Conservation (phyloP, 2,888 invertebrate species). For the Folsomia candida region DNA sequence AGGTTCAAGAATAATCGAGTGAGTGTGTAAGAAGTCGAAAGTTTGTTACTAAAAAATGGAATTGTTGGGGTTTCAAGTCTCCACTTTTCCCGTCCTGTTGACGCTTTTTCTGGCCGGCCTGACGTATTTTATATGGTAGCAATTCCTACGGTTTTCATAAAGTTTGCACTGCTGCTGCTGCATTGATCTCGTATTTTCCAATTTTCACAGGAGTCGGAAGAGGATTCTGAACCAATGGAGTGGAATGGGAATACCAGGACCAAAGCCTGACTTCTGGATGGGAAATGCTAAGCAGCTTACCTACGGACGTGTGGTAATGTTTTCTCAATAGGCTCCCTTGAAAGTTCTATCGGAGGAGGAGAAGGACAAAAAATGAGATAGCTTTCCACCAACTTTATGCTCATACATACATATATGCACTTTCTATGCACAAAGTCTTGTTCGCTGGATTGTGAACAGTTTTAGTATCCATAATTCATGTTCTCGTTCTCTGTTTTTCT, state of each 20-base stretch:
- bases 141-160: too few relatives aligned
- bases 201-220: constrained; percentile 43
- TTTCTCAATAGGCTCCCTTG: background rate
- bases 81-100: constrained; percentile 18
- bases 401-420: too few relatives aligned
- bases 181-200: background rate
- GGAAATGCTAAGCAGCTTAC: constrained; percentile 49
- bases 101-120: constrained; percentile 30
- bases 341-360: too few relatives aligned
- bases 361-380: too few relatives aligned
- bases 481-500: background rate
- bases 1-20: too few relatives aligned
- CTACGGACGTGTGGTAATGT: constrained; percentile 47
- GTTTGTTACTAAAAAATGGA: too few relatives aligned
- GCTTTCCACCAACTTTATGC: too few relatives aligned
- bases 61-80: constrained; percentile 24
- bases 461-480: background rate
- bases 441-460: background rate
- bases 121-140: constrained; percentile 46
- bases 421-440: too few relatives aligned
- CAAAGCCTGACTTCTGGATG: constrained; percentile 48
- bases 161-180: background rate
- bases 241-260: constrained; percentile 47
- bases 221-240: constrained; percentile 46
- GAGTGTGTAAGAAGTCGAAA: too few relatives aligned